Evolutionary conservation across 2,113 vertebrate genomes (phyloP).

Genomic region (Vidua chalybeata): DNA sequence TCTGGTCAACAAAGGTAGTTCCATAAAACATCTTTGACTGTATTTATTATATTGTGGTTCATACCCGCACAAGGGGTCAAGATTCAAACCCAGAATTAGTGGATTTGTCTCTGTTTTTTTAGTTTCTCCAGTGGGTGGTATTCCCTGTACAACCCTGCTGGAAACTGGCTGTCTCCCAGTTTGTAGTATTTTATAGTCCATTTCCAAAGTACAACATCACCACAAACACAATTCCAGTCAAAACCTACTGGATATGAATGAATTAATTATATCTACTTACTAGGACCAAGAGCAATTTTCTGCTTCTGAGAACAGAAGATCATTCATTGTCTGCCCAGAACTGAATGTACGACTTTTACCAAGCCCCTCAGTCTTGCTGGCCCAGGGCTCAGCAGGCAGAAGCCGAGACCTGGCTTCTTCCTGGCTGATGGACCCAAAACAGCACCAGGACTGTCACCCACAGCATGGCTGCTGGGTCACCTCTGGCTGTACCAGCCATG

Average conservation of each 20-base stretch:
- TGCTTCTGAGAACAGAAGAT: not conserved
- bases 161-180: not conserved
- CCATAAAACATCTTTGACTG: not conserved
- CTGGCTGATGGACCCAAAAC: not conserved
- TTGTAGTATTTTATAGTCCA: not conserved
- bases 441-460: not conserved
- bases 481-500: not conserved
- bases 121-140: not conserved
- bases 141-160: not conserved
- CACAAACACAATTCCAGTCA: not conserved
- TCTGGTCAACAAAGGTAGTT: not conserved
- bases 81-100: not conserved
- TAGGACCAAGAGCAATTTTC: not conserved
- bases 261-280: not conserved
- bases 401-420: not conserved
- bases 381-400: not conserved
- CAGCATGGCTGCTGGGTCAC: not conserved
- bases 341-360: not conserved
- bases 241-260: not conserved
- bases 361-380: not conserved
- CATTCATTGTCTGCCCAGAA: not conserved
- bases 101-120: not conserved
- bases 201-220: not conserved
- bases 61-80: not conserved
- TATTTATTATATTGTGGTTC: not conserved